Conservation (phyloP, 2,113 vertebrate genomes). For the human (Homo sapiens) region DNA sequence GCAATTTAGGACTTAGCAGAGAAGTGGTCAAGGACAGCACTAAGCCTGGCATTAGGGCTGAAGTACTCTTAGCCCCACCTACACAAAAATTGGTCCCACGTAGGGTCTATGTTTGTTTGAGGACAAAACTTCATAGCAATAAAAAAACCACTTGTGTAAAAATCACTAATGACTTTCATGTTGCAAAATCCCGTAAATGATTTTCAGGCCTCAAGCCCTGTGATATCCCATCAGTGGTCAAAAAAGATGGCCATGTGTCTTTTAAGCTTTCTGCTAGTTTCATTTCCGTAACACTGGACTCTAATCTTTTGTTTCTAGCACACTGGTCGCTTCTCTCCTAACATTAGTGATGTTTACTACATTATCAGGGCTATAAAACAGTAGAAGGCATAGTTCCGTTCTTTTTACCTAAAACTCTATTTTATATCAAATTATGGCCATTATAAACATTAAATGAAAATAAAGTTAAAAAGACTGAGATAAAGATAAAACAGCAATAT, state of each 20-base stretch:
- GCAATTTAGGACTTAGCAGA: background rate
- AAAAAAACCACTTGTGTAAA: background rate
- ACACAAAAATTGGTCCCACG: background rate
- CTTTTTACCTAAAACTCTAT: background rate
- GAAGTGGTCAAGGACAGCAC: background rate
- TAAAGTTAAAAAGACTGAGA: background rate
- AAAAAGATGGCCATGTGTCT: background rate
- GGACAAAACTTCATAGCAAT: background rate
- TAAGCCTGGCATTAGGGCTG: background rate
- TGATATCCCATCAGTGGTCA: background rate
- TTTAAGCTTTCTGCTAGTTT: background rate
- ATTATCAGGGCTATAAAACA: background rate
- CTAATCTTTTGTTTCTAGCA: background rate
- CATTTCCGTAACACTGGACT: background rate
- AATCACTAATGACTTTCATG: background rate
- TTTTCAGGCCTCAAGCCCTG: background rate
- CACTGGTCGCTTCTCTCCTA: background rate
- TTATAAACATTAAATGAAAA: background rate
- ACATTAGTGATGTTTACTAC: background rate
- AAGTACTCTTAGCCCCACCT: background rate
- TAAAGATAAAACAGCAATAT: background rate
- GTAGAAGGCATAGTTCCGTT: background rate
- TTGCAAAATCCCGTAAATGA: background rate
- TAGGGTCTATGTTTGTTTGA: background rate
- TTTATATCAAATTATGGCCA: background rate